A percentile compares a stretch with the other conserved stretches of the same genome.
phyloP scores from a whole-genome alignment of 2,797 vertebrate genomes.

The Melanogrammus aeglefinus region DNA sequence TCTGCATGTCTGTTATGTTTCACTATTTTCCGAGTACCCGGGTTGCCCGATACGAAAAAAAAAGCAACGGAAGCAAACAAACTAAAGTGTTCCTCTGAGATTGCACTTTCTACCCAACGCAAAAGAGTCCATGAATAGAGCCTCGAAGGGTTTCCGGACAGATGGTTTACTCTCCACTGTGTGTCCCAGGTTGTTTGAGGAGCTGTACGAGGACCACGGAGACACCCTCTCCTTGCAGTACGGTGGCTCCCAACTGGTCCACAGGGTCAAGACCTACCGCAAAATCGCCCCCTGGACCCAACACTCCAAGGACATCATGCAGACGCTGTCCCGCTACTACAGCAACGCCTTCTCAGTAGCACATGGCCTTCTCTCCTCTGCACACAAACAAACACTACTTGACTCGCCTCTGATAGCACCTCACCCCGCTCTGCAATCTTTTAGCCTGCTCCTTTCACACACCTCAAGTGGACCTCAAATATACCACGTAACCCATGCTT shows the following conservation, averaged over 20 bases:
- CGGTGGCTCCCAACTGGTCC: conserved; percentile 96
- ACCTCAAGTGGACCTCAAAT: not conserved
- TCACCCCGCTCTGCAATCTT: too few species aligned
- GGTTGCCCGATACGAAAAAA: too few species aligned
- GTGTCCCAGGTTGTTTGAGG: conserved; percentile 87
- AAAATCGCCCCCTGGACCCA: conserved; percentile 99
- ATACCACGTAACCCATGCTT: not conserved
- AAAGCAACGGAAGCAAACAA: not conserved
- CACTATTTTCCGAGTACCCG: too few species aligned
- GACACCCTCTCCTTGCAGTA: conserved; percentile 96
- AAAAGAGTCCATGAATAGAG: too few species aligned
- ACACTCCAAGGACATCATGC: conserved; percentile 99
- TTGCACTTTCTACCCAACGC: too few species aligned
- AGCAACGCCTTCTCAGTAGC: conserved; percentile 96
- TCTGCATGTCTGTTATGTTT: too few species aligned
- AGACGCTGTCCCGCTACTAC: conserved; percentile 94
- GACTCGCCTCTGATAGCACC: not conserved
- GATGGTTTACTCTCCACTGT: too few species aligned
- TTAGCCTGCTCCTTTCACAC: not conserved
- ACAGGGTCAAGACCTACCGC: conserved; percentile 96
- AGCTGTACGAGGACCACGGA: conserved; percentile 97
- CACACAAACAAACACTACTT: not conserved
- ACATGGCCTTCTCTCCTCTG: not conserved
- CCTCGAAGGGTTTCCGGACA: too few species aligned
- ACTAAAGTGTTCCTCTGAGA: too few species aligned